These are phyloP conservation scores for Pachyseris speciosa DNA, from an alignment of 64 coral and sea anemone genomes.

Conservation along the genomic window DNA sequence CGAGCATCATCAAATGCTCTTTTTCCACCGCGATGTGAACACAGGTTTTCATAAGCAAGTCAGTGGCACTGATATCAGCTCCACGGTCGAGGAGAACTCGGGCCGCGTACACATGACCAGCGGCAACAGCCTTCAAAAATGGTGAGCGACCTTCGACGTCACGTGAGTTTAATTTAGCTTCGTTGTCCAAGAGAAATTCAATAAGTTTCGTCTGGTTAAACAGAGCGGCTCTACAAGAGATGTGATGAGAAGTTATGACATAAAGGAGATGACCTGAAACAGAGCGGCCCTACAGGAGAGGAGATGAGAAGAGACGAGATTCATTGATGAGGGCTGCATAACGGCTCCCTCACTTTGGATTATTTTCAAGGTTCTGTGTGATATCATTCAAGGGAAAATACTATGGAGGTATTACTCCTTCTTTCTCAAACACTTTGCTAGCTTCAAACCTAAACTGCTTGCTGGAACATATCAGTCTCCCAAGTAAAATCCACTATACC, in stretches of 20 bases:
- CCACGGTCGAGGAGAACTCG: slow-evolving; percentile 64
- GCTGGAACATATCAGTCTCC: too few relatives aligned
- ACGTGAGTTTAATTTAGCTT: slow-evolving; percentile 59
- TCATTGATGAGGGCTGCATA: too few relatives aligned
- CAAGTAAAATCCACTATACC: not conserved
- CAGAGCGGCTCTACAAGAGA: slow-evolving; percentile 32
- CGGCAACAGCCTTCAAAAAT: slow-evolving; percentile 75
- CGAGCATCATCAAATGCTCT: slow-evolving; percentile 52
- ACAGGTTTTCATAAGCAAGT: slow-evolving; percentile 80
- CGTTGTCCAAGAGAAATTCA: slow-evolving; percentile 56
- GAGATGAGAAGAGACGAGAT: too few relatives aligned
- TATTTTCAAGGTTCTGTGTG: too few relatives aligned
- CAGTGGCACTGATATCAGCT: slow-evolving; percentile 52
- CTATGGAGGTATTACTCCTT: too few relatives aligned
- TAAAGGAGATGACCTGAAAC: not conserved
- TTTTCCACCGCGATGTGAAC: slow-evolving; percentile 84
- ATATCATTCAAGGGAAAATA: too few relatives aligned
- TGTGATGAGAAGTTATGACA: not conserved
- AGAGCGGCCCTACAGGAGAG: too few relatives aligned
- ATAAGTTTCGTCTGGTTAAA: slow-evolving; percentile 59
- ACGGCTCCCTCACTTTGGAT: too few relatives aligned
- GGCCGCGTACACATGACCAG: slow-evolving; percentile 38
- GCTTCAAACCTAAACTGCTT: too few relatives aligned
- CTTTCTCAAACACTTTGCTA: too few relatives aligned
- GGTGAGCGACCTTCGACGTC: slow-evolving; percentile 69